phyloP scores from a whole-genome alignment of 2,113 vertebrate genomes.

The Sciurus niger region DNA sequence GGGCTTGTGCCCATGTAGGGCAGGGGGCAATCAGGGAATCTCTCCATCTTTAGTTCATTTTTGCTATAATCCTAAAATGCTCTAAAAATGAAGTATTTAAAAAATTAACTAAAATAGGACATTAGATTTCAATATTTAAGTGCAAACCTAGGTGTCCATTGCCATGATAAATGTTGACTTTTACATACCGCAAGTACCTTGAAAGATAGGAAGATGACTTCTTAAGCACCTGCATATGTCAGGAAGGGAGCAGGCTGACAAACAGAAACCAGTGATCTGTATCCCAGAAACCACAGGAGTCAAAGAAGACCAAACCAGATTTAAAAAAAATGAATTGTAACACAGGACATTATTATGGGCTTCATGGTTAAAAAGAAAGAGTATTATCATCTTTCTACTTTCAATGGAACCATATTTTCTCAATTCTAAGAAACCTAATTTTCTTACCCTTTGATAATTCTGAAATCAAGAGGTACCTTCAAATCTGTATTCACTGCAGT shows the following conservation, averaged over 20 bases:
- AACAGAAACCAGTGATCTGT: background rate
- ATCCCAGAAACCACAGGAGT: background rate
- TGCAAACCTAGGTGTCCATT: background rate
- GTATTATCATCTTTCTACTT: background rate
- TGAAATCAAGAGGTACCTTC: constrained; percentile 44
- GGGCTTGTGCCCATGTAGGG: no score
- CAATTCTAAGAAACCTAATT: constrained; percentile 50
- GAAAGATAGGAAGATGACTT: background rate
- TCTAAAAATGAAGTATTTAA: background rate
- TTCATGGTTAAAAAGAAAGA: constrained; percentile 10
- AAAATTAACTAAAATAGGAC: background rate
- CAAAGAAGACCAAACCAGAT: constrained; percentile 23
- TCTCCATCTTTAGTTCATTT: background rate
- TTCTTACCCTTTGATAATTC: constrained; percentile 31
- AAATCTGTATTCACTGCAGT: constrained; percentile 40
- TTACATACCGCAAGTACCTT: background rate
- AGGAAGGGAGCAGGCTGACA: background rate
- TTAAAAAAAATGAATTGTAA: background rate
- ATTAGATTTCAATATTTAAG: background rate
- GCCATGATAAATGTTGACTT: background rate
- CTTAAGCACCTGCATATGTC: background rate
- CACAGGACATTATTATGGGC: background rate
- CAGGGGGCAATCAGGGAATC: background rate
- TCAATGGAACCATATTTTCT: background rate
- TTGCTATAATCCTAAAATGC: background rate